Base-by-base conservation (phyloP, 30 jellyfish, hydroid and myxozoan species). In the Mastigias papua region DNA sequence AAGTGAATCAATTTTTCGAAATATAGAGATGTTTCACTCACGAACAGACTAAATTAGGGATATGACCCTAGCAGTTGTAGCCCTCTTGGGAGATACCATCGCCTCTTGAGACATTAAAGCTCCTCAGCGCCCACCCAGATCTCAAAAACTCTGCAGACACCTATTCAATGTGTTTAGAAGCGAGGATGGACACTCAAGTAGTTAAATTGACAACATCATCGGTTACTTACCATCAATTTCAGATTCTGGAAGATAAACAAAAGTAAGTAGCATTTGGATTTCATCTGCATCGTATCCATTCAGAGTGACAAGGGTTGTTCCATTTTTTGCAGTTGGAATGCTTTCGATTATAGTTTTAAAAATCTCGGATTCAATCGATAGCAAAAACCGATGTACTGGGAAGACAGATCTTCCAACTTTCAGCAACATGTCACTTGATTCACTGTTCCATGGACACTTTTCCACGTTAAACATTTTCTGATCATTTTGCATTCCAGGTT, bases 291-390 rank as follows among this genome's bases (percentile, higher is more conserved):
- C 86, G 82, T 84, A 84, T 11, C 93, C 93, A 84, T 84, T 71
- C 88, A 84, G 82, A 32, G 93, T 84, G 50, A 84, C 93, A 63
- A 84, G 69, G 51, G 93, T 71, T 57, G 82, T 73, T 54, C 37
- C 60, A 22, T 84, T 73, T 20, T 37, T 17, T 6, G 76, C 72
- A 33, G 82, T 82, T 51, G 93, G 82, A 32, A 84, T 78, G 33
- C 93, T 84, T 16, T 84, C 93, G 31, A 88, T 50, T 22, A 88
- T 88, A 16, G 96, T 88, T 25, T 73, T 71, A 33, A 88, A 34
- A 30, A 88, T 88, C 28, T 88, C 96, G 8, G 96, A 88, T 48
- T 88, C 96, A 28, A 79, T 70, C 32, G 91, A 88, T 70, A 88
- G 54, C 51, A 77, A 67, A 51, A 69, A 77, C 28, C 69, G 60